Conservation (phyloP, 2,113 vertebrate species). For the Etia nguti region DNA sequence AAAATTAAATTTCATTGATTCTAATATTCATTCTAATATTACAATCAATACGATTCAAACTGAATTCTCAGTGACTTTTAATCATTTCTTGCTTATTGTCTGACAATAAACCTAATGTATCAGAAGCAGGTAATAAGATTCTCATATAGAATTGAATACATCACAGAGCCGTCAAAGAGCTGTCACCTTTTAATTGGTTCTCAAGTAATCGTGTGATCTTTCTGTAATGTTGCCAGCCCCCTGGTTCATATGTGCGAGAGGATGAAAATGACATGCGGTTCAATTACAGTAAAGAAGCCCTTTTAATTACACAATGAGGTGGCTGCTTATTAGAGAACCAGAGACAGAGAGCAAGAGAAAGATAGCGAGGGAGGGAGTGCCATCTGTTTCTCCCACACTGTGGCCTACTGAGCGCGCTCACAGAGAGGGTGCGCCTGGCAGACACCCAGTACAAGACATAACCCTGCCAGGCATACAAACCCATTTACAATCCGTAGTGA, state of each 20-base stretch:
- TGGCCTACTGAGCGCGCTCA: conserved; percentile 54
- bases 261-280: conserved; percentile 35
- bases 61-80: background rate
- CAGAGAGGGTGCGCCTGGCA: conserved; percentile 53
- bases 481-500: conserved; percentile 34
- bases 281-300: conserved; percentile 50
- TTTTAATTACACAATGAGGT: conserved; percentile 58
- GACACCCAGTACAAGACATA: conserved; percentile 43
- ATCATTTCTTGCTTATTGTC: background rate
- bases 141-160: background rate
- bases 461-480: conserved; percentile 59
- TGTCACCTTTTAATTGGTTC: conserved; percentile 12
- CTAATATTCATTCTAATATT: too few relatives aligned
- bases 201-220: background rate
- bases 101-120: background rate
- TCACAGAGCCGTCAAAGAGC: background rate
- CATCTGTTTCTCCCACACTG: conserved; percentile 67
- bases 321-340: conserved; percentile 32
- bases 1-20: background rate
- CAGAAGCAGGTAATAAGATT: background rate
- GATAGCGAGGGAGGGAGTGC: conserved; percentile 33
- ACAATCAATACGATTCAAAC: background rate
- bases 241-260: background rate
- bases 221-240: background rate
- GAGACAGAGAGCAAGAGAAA: conserved; percentile 2